These are phyloP conservation scores for Phaethon lepturus DNA, from an alignment of 2,113 vertebrate genomes.

Conservation along the genomic window DNA sequence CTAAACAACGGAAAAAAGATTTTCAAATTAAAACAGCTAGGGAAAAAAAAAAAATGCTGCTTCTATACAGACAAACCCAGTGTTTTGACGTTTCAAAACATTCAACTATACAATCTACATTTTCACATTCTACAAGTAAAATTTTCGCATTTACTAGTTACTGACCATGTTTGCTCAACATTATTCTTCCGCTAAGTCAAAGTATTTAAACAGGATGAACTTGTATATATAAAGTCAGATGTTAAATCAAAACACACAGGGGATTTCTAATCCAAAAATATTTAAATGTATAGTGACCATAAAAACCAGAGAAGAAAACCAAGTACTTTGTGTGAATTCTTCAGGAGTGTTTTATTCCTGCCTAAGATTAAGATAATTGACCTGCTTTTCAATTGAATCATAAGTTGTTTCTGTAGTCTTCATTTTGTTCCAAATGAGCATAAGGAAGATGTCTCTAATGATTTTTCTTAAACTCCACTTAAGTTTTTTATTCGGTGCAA, in stretches of 20 bases:
- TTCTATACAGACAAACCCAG: neutral
- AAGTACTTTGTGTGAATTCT: neutral
- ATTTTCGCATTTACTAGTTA: neutral
- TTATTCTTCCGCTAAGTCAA: neutral
- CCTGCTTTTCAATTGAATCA: neutral
- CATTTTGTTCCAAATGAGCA: neutral
- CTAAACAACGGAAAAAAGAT: slow-evolving; percentile 45
- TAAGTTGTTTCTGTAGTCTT: neutral
- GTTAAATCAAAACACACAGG: neutral
- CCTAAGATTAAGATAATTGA: neutral
- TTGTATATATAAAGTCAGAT: neutral
- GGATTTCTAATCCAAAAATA: neutral
- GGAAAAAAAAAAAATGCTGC: neutral
- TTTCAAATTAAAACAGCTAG: slow-evolving; percentile 30
- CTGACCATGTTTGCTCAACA: neutral
- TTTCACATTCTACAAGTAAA: neutral
- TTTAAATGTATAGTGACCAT: neutral
- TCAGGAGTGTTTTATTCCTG: neutral
- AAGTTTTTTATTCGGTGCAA: neutral
- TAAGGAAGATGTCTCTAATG: neutral
- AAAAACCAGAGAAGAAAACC: neutral
- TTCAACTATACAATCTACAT: neutral
- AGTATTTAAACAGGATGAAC: slow-evolving; percentile 8
- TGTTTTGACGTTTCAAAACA: slow-evolving; percentile 5
- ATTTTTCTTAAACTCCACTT: neutral